Base-by-base conservation (phyloP, 2,113 vertebrate species). In the Limanda limanda region DNA sequence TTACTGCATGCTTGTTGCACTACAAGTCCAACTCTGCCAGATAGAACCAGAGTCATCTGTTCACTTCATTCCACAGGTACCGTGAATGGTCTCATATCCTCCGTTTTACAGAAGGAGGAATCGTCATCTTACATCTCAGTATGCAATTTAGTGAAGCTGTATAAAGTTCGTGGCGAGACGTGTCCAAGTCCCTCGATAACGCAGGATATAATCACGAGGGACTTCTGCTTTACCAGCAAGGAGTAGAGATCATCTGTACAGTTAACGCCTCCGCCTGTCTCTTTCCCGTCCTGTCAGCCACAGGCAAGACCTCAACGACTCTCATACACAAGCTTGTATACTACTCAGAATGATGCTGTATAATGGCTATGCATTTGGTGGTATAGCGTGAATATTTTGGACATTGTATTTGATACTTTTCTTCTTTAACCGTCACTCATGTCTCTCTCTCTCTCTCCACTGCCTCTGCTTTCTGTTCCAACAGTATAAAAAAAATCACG, bases 381-480 rank as follows among this genome's bases (percentile, higher is more conserved):
- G 83, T 85, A 84, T 82, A 86, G 85, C 83, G 85, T 90, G 82
- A 85, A 72, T 87, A 81, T 89, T 77, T 79, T 72, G 86, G 84
- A 83, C 80, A 69, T 82, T 81, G 86, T 89, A 88, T 91, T 86
- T 90, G 86, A 91, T 88, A 88, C 83, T 89, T 67, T 84, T 85
- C 69, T 84, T 85, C 75, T 88, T 88, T 72, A 58, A 86, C 68
- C 70, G 71, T 87, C 71, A 57, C 68, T 86, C 58, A 82, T 17
- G 52, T 74, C 47, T 79, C 47, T 79, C 58, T 79, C 47, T 79
- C 58, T 24, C 56, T 65, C 56, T 67, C n/a, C 54, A 31, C 79
- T 69, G 84, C 89, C 82, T 88, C 78, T 88, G 89, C 86, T 90
- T 85, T 88, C 21, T 87, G 76, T 77, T 90, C 71, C 56, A 73